phyloP scores from a whole-genome alignment of 2,113 vertebrate species.

The Heterotilapia buettikoferi region DNA sequence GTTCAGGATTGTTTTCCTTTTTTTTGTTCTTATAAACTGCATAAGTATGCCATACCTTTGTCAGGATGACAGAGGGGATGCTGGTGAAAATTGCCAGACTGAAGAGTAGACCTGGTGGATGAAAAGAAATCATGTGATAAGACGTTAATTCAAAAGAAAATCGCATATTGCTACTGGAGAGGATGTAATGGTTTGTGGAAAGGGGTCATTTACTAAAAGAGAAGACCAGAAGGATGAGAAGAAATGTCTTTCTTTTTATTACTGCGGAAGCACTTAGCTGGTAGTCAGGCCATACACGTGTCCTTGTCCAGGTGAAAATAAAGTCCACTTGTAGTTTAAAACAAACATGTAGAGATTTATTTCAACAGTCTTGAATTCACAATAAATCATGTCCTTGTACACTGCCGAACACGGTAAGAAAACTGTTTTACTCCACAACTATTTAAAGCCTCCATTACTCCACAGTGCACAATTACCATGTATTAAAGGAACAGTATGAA shows the following conservation, averaged over 20 bases:
- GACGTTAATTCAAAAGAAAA: not conserved
- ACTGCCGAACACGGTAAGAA: no score
- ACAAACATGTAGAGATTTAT: no score
- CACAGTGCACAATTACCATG: no score
- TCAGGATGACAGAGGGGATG: not conserved
- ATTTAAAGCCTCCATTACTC: no score
- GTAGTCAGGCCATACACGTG: no score
- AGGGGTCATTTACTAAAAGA: not conserved
- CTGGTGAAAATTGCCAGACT: not conserved
- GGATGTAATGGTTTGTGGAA: not conserved
- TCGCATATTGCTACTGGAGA: not conserved
- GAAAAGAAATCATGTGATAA: not conserved
- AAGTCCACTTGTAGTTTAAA: no score
- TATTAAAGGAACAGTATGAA: no score
- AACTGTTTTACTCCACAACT: no score
- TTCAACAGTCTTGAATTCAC: no score
- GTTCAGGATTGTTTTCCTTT: not conserved
- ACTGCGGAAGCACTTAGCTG: no score
- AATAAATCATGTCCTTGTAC: no score
- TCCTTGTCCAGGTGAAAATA: no score
- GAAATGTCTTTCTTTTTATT: not conserved
- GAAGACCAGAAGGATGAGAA: not conserved
- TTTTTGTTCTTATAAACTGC: not conserved
- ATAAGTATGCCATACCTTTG: not conserved
- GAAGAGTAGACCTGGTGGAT: not conserved